A percentile compares a stretch with the other conserved stretches of the same genome.
Evolutionary conservation across 1,140 invertebrate genomes (phyloP).

Genomic region (Drosophila neocordata): DNA sequence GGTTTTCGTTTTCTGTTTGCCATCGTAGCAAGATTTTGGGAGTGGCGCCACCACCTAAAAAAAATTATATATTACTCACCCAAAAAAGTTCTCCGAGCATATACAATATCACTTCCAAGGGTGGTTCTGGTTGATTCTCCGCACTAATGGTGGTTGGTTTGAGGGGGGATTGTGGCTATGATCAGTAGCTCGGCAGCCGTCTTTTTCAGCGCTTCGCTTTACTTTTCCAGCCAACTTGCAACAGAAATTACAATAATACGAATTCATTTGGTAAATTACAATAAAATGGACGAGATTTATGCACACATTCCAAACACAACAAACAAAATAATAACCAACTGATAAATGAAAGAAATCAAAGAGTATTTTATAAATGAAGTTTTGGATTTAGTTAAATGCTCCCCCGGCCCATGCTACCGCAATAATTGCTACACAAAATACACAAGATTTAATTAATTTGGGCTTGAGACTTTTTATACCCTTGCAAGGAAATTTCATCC

Average conservation of each 20-base stretch:
- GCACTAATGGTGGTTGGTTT: neutral
- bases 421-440: constrained; percentile 32
- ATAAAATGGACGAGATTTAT: constrained; percentile 23
- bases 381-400: constrained; percentile 9
- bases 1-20: neutral
- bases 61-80: neutral
- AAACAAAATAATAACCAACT: constrained; percentile 50
- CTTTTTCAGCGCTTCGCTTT: constrained; percentile 68
- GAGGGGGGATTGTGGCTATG: constrained; percentile 38
- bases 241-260: constrained; percentile 75
- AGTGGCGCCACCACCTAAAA: neutral
- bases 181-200: constrained; percentile 48
- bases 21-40: neutral
- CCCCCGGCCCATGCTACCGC: constrained; percentile 21
- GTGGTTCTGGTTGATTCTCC: neutral
- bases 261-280: constrained; percentile 52
- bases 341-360: constrained; percentile 23
- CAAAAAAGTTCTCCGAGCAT: neutral
- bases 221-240: constrained; percentile 76
- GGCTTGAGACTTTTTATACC: constrained; percentile 8
- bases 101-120: neutral
- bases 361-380: constrained; percentile 20
- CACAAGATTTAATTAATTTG: constrained; percentile 20
- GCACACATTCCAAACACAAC: constrained; percentile 32
- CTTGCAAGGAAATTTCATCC: neutral